phyloP scores from a whole-genome alignment of 2,888 invertebrate species.

The Rhyacophila evoluta region DNA sequence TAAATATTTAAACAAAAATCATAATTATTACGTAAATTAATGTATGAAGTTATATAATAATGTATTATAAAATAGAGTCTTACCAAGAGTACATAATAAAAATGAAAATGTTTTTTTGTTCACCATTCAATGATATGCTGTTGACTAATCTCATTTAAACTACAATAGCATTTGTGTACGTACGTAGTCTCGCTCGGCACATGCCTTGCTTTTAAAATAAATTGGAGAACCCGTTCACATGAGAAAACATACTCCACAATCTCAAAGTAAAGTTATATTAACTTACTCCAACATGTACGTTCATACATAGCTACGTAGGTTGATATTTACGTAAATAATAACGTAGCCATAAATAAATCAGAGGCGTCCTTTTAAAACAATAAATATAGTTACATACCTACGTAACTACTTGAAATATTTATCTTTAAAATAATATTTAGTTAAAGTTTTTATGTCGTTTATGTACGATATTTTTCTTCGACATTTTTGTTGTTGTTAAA shows the following conservation, averaged over 20 bases:
- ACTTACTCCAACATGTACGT: constrained; percentile 6
- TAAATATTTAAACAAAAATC: too few species aligned
- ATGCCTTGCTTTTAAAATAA: constrained; percentile 52
- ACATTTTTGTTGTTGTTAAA: too few species aligned
- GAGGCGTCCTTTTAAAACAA: not conserved
- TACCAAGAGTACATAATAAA: too few species aligned
- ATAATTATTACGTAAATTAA: too few species aligned
- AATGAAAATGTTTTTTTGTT: not conserved
- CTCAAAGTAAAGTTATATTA: constrained; percentile 19
- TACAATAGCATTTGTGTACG: not conserved
- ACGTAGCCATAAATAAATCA: not conserved
- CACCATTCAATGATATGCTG: not conserved
- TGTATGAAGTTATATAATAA: too few species aligned
- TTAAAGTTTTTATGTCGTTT: too few species aligned
- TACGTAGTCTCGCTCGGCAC: constrained; percentile 32
- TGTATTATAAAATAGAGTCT: too few species aligned
- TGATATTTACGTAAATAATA: not conserved
- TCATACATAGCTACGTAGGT: too few species aligned
- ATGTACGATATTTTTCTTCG: too few species aligned
- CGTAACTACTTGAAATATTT: too few species aligned
- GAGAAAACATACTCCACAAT: constrained; percentile 5
- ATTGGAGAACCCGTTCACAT: constrained; percentile 41
- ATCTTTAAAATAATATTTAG: too few species aligned
- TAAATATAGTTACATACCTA: too few species aligned
- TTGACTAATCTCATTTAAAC: not conserved